Conservation (phyloP, 2,113 vertebrate species). For the Sardina pilchardus region DNA sequence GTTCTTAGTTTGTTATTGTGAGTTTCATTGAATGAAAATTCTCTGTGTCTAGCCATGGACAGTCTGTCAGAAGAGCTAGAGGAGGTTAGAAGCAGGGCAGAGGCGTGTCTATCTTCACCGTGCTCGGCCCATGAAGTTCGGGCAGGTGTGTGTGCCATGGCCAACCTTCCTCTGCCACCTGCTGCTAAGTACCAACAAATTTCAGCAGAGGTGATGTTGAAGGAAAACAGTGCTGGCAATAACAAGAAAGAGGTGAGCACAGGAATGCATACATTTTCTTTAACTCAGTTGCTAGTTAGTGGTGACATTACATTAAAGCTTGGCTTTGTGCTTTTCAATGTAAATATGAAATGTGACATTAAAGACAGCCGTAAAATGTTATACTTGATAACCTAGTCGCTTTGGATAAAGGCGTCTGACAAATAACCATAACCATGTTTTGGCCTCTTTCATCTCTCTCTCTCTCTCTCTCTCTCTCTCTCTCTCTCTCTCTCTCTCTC, state of each 20-base stretch:
- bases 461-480: too few relatives aligned
- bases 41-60: constrained; percentile 55
- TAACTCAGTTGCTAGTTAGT: too few relatives aligned
- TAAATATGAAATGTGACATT: too few relatives aligned
- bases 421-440: too few relatives aligned
- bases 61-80: constrained; percentile 68
- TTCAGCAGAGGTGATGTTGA: constrained; percentile 68
- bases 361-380: too few relatives aligned
- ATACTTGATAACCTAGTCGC: too few relatives aligned
- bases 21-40: constrained; percentile 1
- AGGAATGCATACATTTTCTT: neutral
- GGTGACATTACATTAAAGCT: too few relatives aligned
- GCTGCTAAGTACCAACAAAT: constrained; percentile 70
- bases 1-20: neutral
- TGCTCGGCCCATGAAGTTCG: constrained; percentile 65
- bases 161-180: constrained; percentile 67
- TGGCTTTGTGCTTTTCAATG: too few relatives aligned
- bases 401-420: too few relatives aligned
- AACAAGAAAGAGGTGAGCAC: constrained; percentile 68
- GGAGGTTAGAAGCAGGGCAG: constrained; percentile 60
- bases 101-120: constrained; percentile 62
- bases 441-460: too few relatives aligned
- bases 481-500: too few relatives aligned
- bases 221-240: constrained; percentile 63
- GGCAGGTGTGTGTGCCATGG: constrained; percentile 61